These are phyloP conservation scores for Ibidorhyncha struthersii DNA, from an alignment of 2,113 vertebrate species.

Conservation along the genomic window DNA sequence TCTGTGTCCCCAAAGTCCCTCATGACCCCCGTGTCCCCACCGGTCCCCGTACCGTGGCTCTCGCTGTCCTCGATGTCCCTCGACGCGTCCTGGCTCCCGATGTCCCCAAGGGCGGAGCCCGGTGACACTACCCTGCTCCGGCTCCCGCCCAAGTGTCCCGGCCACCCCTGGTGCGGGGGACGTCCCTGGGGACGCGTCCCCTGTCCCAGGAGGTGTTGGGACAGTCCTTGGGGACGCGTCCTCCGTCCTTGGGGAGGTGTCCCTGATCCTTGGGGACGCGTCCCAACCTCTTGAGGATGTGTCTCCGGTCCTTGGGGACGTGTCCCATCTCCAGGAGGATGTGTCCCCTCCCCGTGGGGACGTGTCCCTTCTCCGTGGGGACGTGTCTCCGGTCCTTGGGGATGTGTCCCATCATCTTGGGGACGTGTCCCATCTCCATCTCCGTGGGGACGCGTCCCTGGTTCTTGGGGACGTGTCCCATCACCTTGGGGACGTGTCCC, in stretches of 20 bases:
- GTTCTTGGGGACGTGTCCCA: rapidly evolving
- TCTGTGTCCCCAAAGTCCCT: not conserved
- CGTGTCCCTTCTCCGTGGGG: not conserved
- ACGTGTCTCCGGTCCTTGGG: rapidly evolving
- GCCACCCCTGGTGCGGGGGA: not conserved
- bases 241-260: rapidly evolving
- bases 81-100: not conserved
- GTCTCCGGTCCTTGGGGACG: not conserved
- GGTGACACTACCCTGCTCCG: not conserved
- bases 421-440: not conserved
- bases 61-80: not conserved
- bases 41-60: not conserved
- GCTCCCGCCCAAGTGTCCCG: not conserved
- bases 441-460: rapidly evolving
- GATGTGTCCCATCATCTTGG: rapidly evolving
- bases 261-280: not conserved
- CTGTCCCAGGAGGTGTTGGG: not conserved
- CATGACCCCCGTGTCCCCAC: rapidly evolving
- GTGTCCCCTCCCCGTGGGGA: not conserved
- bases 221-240: not conserved
- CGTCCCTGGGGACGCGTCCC: not conserved
- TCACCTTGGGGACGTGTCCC: rapidly evolving
- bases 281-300: not conserved
- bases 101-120: not conserved
- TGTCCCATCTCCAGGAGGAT: not conserved